Evolutionary conservation across 1,140 invertebrate species (phyloP).

Genomic region (Drosophila tsacasi): DNA sequence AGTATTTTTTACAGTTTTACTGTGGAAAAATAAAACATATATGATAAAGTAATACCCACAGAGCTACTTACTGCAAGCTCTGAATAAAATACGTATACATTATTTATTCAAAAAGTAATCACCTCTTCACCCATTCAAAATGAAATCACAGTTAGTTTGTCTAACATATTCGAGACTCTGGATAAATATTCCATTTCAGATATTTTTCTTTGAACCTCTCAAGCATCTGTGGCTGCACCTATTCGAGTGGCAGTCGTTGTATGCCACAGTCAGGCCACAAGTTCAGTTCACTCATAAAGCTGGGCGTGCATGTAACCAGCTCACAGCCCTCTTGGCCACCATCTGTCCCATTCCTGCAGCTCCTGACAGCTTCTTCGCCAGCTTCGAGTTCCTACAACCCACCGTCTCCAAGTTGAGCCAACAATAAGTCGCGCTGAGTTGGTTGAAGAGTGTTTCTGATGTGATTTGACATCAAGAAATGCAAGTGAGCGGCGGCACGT

Average conservation of each 20-base stretch:
- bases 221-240: constrained; percentile 11
- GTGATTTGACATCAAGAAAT: constrained; percentile 66
- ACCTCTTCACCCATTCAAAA: no score
- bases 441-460: constrained; percentile 60
- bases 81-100: not conserved
- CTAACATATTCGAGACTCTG: not conserved
- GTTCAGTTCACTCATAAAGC: constrained; percentile 39
- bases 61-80: not conserved
- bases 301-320: constrained; percentile 56
- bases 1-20: no score
- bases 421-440: constrained; percentile 33
- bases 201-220: not conserved
- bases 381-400: not conserved
- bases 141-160: not conserved
- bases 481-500: constrained; percentile 58
- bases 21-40: no score
- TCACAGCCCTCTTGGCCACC: constrained; percentile 6
- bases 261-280: constrained; percentile 14
- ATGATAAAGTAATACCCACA: no score
- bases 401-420: constrained; percentile 6
- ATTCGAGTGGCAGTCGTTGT: constrained; percentile 27
- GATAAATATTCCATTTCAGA: not conserved
- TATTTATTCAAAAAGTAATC: not conserved
- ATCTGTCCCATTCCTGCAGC: not conserved
- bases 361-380: not conserved